Evolutionary conservation across 2,797 vertebrate genomes (phyloP), one percentile per base, ranked within the genome.

Genomic region (Myotis findleyi): DNA sequence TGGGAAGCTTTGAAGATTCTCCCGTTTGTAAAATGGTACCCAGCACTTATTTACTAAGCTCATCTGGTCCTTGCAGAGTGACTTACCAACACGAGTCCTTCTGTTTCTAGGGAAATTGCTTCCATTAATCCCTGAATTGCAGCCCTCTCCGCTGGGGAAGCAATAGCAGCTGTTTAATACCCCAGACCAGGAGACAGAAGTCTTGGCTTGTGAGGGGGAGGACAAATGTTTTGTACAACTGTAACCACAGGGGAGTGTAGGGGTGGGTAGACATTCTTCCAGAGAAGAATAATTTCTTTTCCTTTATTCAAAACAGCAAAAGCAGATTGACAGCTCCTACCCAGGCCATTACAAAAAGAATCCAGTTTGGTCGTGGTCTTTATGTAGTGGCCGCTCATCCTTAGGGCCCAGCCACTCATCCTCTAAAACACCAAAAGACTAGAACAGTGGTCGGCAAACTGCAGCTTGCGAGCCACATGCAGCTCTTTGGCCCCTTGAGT

Each of bases 241-340:
- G 27, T 69, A 96, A 95, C 96, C 85, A 88, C 75, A 80, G 75
- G 88, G 82, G 69, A 87, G 51, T 93, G 76, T 2, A 57, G 25
- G 66, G 41, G 33, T 84, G 86, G 87, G 44, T 71, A 96, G 85
- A 89, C 59, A 79, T 69, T 86, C 93, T 94, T 93, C 96, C 75
- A 94, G 64, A 89, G 33, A 30, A 72, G n/a, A 92, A 77, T 83
- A 86, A 96, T 94, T 96, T 97, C 73, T 76, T 94, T 41, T 90
- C 8, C 38, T 84, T 91, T 88, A 96, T 92, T 92, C 51, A 93
- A 73, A 89, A 87, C 49, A 87, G 71, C 33, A 82, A 69, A 90
- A 92, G 47, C 66, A 87, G 77, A 93, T 92, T 64, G 92, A 86
- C 33, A 73, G 33, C 36, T 85, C 44, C 38, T 94, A 66, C 69